Conservation (phyloP, 2,797 vertebrate species). For the Babyrousa celebensis region DNA sequence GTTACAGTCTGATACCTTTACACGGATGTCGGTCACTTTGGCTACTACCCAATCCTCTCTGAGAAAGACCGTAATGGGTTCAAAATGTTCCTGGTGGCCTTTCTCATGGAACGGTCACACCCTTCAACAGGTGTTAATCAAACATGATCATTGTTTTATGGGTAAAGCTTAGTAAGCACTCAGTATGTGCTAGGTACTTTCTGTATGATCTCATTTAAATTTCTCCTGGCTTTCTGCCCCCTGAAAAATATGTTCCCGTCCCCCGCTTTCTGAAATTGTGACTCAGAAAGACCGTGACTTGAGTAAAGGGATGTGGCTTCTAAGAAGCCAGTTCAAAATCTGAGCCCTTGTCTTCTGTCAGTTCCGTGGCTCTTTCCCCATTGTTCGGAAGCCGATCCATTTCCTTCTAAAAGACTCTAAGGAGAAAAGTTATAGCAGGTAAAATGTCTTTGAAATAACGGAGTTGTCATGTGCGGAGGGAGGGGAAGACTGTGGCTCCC, state of each 20-base stretch:
- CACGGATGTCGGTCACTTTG: not conserved
- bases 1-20: not conserved
- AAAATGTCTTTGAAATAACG: constrained; percentile 26
- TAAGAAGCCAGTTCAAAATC: not conserved
- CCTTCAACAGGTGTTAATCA: constrained; percentile 14
- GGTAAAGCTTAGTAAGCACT: constrained; percentile 9
- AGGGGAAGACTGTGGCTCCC: not conserved
- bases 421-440: not conserved
- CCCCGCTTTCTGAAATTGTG: constrained; percentile 17
- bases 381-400: not conserved
- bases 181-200: not conserved
- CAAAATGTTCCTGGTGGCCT: not conserved
- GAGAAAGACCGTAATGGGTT: constrained; percentile 5
- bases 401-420: constrained; percentile 17
- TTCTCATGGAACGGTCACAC: not conserved
- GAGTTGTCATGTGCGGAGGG: not conserved
- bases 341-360: not conserved
- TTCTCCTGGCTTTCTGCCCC: not conserved
- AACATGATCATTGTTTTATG: not conserved
- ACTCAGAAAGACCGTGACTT: constrained; percentile 18
- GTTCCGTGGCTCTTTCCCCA: not conserved
- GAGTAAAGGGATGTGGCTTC: not conserved
- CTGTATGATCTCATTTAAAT: not conserved
- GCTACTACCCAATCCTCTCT: not conserved
- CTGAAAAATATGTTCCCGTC: not conserved